Percentiles rank a stretch among this genome's conserved stretches.
Conservation (phyloP, 1,140 invertebrate species). For the Drosophila kikkawai region DNA sequence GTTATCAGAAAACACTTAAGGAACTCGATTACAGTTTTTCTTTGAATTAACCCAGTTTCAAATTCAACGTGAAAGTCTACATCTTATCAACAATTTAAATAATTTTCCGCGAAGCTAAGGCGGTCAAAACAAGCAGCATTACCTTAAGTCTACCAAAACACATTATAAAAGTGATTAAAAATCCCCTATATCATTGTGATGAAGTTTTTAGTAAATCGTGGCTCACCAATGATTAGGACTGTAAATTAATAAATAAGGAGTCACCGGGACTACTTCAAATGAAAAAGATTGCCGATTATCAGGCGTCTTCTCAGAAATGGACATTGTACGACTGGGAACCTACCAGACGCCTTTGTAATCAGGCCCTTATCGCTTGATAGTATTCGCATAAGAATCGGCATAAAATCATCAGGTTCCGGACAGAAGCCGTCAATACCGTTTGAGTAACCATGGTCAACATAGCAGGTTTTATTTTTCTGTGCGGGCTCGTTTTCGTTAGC, state of each 20-base stretch:
- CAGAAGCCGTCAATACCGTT: not conserved
- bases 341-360: constrained; percentile 9
- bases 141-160: not conserved
- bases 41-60: not conserved
- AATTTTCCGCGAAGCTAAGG: not conserved
- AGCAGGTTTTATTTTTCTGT: not conserved
- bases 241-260: constrained; percentile 12
- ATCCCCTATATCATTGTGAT: not conserved
- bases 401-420: not conserved
- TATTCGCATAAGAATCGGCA: constrained; percentile 2
- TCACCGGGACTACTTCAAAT: not conserved
- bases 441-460: constrained; percentile 11
- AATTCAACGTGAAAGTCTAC: no score
- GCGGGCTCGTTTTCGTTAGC: constrained; percentile 2
- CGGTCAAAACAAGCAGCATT: not conserved
- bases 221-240: not conserved
- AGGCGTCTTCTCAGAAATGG: constrained; percentile 10
- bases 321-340: constrained; percentile 8
- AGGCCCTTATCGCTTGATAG: not conserved
- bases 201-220: not conserved
- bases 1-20: not conserved
- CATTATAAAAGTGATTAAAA: not conserved
- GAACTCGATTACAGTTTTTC: not conserved
- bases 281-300: not conserved
- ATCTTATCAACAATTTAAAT: constrained; percentile 3